Conservation (phyloP, 2,113 vertebrate genomes). For the Engystomops pustulosus region DNA sequence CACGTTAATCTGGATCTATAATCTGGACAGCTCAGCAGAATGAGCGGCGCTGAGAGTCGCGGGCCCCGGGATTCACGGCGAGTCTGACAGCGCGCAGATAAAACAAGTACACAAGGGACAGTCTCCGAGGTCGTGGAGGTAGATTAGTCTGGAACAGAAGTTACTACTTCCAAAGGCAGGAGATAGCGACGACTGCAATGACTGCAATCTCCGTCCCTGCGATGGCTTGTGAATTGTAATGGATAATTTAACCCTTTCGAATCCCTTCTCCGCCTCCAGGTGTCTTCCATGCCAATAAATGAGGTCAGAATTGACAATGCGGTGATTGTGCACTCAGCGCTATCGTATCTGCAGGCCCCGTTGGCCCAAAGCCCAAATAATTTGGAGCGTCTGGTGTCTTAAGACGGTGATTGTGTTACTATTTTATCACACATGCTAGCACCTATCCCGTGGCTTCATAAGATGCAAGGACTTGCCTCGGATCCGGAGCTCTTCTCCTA, state of each 20-base stretch:
- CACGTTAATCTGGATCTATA: constrained; percentile 48
- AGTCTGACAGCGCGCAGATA: constrained; percentile 45
- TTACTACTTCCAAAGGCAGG: neutral
- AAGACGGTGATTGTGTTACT: constrained; percentile 9
- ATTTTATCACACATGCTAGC: constrained; percentile 10
- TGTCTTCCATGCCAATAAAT: neutral
- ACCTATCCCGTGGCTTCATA: neutral
- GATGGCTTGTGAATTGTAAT: neutral
- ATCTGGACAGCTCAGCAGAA: constrained; percentile 45
- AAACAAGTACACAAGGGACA: constrained; percentile 38
- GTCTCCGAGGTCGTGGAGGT: constrained; percentile 30
- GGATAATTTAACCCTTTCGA: neutral
- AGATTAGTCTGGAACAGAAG: constrained; percentile 36
- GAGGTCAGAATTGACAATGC: neutral
- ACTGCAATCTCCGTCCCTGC: neutral
- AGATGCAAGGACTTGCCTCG: neutral
- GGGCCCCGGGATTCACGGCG: constrained; percentile 24
- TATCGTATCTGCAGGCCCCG: neutral
- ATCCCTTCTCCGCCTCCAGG: neutral
- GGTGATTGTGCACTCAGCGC: neutral
- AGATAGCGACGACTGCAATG: constrained; percentile 4
- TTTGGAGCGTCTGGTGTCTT: neutral
- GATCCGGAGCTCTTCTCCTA: neutral
- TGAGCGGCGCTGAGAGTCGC: constrained; percentile 6
- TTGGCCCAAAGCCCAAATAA: neutral